A percentile compares a stretch with the other conserved stretches of the same genome.
phyloP scores from a whole-genome alignment of 2,888 invertebrate genomes.

The Tachina grossa region DNA sequence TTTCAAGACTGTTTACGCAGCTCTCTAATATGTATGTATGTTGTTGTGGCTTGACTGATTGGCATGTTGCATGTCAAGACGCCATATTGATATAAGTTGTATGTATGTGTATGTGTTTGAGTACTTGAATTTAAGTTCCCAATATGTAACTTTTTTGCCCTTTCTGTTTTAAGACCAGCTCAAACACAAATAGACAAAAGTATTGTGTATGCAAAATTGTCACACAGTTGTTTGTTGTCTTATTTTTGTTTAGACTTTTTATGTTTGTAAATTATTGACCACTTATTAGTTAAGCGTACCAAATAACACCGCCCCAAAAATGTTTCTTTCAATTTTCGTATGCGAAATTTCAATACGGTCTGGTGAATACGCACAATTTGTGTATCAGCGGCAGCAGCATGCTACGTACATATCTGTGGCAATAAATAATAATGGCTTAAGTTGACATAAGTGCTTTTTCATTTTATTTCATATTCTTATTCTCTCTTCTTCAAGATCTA shows the following conservation, averaged over 20 bases:
- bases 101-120: conserved; percentile 35
- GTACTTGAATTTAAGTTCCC: conserved; percentile 7
- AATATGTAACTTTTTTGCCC: not conserved
- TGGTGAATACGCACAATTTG: not conserved
- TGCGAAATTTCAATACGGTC: not conserved
- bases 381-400: conserved; percentile 1
- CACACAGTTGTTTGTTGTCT: conserved; percentile 17
- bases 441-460: no score
- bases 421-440: no score
- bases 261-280: not conserved
- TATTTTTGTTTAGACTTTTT: not conserved
- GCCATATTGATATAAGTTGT: conserved; percentile 67
- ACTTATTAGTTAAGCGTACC: not conserved
- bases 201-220: conserved; percentile 64
- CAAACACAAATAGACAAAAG: not conserved
- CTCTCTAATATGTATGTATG: conserved; percentile 25
- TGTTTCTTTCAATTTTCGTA: not conserved
- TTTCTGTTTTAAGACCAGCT: not conserved
- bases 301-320: not conserved
- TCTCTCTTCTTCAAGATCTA: no score
- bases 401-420: not conserved
- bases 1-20: no score
- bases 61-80: conserved; percentile 70
- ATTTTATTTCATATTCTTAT: no score
- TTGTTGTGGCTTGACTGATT: conserved; percentile 61